Percentiles rank a stretch among this genome's conserved stretches.
Conservation (phyloP, 2,888 invertebrate genomes). For the Megaustenia siamemsis region DNA sequence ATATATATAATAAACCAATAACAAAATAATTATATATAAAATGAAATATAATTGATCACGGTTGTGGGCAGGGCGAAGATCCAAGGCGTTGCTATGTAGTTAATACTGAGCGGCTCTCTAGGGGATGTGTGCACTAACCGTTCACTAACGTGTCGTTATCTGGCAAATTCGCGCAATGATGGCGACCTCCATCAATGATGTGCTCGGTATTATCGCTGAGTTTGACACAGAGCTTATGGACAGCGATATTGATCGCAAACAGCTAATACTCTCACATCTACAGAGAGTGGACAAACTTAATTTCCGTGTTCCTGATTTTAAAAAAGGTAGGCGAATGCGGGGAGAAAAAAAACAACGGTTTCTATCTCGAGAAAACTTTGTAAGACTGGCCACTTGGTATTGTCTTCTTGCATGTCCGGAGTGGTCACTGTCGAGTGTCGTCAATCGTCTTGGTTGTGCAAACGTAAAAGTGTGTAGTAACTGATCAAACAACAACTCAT, state of each 20-base stretch:
- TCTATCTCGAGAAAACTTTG: neutral
- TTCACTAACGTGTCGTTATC: too few species aligned
- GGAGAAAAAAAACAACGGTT: neutral
- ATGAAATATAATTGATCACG: too few species aligned
- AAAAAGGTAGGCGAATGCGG: slow-evolving; percentile 25
- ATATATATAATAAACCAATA: too few species aligned
- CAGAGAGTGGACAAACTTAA: slow-evolving; percentile 46
- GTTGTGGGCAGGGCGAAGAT: too few species aligned
- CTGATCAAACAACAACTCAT: too few species aligned
- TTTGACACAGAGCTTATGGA: slow-evolving; percentile 35
- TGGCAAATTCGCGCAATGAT: neutral
- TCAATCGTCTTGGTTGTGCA: neutral
- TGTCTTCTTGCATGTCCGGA: neutral
- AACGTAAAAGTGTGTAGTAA: neutral
- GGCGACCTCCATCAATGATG: slow-evolving; percentile 32
- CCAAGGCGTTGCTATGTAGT: too few species aligned
- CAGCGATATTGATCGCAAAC: neutral
- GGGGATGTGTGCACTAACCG: too few species aligned
- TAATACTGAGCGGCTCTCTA: too few species aligned
- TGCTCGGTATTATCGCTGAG: slow-evolving; percentile 39
- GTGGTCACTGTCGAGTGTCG: neutral
- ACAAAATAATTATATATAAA: too few species aligned
- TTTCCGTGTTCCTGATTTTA: slow-evolving; percentile 50
- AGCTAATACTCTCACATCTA: slow-evolving; percentile 26
- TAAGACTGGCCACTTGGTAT: neutral